Evolutionary conservation across 2,797 vertebrate species (phyloP).

Genomic region (Sylvia borin): DNA sequence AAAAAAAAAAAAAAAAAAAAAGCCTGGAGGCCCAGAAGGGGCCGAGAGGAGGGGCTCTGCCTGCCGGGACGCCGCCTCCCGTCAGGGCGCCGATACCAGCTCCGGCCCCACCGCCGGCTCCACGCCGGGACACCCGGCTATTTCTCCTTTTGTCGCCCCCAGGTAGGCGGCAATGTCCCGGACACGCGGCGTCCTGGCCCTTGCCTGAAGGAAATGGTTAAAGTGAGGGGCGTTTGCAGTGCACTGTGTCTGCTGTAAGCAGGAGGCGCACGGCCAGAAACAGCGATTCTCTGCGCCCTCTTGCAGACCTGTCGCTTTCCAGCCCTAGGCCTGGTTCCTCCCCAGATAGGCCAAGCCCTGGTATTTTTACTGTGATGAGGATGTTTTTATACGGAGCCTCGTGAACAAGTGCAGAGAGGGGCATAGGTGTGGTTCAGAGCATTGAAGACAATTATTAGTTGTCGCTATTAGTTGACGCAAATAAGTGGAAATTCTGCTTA

Average conservation of each 20-base stretch:
- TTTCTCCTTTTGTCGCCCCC: background rate
- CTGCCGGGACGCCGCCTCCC: background rate
- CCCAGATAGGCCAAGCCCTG: background rate
- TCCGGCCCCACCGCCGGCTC: no score
- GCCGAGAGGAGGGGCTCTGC: background rate
- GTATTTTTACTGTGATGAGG: background rate
- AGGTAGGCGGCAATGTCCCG: background rate
- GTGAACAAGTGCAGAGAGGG: background rate
- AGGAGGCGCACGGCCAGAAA: accelerated
- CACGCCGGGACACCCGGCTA: accelerated
- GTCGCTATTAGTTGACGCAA: no score
- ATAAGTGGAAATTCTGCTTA: background rate
- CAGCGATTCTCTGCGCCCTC: background rate
- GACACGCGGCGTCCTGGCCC: accelerated
- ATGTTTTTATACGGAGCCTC: background rate
- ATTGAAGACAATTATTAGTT: no score
- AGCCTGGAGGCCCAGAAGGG: background rate
- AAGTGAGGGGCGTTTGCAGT: background rate
- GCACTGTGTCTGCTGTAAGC: background rate
- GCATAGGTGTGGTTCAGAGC: background rate
- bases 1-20: no score
- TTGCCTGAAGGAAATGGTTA: background rate
- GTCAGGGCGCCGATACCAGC: background rate
- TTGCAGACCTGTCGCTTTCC: background rate
- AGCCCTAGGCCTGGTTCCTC: background rate